A percentile compares a stretch with the other conserved stretches of the same genome.
These are phyloP conservation scores for Lysandra coridon DNA, from an alignment of 2,888 invertebrate genomes.

Conservation along the genomic window DNA sequence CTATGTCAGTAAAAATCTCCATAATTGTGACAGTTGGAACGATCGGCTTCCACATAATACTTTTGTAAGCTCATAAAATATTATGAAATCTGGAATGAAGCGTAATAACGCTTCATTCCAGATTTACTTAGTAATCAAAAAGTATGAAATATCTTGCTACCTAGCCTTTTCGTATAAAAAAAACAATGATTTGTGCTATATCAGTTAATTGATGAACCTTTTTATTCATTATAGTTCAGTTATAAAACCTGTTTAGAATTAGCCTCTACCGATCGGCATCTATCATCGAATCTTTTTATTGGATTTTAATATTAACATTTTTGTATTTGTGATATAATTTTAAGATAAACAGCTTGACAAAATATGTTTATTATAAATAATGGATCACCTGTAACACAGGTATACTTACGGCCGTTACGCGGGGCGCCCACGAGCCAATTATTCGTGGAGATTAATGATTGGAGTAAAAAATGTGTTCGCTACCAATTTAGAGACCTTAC, in stretches of 20 bases:
- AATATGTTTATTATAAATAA: conserved; percentile 26
- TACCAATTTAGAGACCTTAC: not conserved
- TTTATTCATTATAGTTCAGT: not conserved
- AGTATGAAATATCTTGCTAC: no score
- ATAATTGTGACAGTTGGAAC: not conserved
- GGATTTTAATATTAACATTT: not conserved
- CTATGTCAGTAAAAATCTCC: not conserved
- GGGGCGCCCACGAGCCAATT: conserved; percentile 9
- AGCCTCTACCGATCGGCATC: not conserved
- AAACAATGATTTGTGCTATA: not conserved
- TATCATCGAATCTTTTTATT: not conserved
- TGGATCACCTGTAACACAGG: not conserved
- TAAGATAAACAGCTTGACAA: not conserved
- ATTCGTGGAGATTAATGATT: conserved; percentile 17
- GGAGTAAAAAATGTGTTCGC: not conserved
- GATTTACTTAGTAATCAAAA: not conserved
- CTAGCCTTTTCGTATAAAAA: no score
- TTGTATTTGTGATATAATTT: not conserved
- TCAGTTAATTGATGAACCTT: no score
- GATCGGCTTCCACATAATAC: no score
- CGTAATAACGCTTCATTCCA: not conserved
- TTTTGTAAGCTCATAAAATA: no score
- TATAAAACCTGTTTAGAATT: conserved; percentile 12
- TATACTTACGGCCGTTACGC: conserved; percentile 3
- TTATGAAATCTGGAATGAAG: no score